Evolutionary conservation across 1,140 invertebrate genomes (phyloP).

Genomic region (Tyrophagus putrescentiae): DNA sequence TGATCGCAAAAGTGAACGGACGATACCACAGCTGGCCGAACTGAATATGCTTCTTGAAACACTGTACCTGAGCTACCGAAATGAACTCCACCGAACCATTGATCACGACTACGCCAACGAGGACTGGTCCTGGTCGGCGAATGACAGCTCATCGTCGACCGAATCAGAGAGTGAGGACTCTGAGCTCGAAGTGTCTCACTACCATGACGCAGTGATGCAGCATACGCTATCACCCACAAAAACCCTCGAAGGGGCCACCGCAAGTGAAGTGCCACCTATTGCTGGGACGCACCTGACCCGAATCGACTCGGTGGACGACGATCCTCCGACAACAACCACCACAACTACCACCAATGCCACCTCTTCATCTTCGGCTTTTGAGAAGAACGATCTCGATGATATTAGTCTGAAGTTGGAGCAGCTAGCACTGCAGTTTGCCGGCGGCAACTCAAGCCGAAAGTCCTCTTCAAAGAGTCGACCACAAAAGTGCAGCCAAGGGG

Average conservation of each 20-base stretch:
- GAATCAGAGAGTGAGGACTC: not conserved
- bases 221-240: no score
- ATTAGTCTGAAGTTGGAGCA: constrained; percentile 1
- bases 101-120: constrained; percentile 10
- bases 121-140: not conserved
- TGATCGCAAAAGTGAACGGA: not conserved
- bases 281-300: not conserved
- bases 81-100: not conserved
- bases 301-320: constrained; percentile 29
- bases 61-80: not conserved
- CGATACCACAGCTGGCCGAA: not conserved
- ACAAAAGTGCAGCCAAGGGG: not conserved
- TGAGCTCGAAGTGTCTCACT: not conserved
- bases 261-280: not conserved
- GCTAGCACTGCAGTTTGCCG: not conserved
- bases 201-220: no score
- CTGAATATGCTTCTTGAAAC: constrained; percentile 2
- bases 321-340: constrained; percentile 43
- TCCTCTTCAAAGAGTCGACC: not conserved
- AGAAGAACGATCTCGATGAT: constrained; percentile 12
- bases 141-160: not conserved
- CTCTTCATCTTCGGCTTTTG: not conserved
- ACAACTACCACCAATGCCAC: constrained; percentile 29
- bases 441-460: not conserved
- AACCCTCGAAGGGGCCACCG: no score